Evolutionary conservation across 35 echinoderm and acorn worm species (phyloP).

Genomic region (Diadema setosum): DNA sequence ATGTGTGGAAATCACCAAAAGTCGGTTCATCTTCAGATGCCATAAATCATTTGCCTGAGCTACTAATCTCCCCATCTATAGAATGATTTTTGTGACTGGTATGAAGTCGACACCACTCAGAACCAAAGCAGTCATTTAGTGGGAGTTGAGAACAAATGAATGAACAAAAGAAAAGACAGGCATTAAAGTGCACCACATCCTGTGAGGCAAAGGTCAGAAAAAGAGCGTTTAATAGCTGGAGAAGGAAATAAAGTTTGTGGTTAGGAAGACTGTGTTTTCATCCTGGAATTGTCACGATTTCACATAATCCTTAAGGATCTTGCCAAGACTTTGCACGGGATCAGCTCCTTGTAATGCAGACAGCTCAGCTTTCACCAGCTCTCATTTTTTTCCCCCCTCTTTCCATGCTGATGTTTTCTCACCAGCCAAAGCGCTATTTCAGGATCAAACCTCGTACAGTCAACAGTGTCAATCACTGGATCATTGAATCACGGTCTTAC

Average conservation of each 20-base stretch:
- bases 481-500: constrained; percentile 10
- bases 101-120: too few species aligned
- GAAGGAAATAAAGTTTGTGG: background rate
- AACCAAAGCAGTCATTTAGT: too few species aligned
- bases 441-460: background rate
- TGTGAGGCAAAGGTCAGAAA: background rate
- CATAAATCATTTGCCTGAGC: too few species aligned
- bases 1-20: too few species aligned
- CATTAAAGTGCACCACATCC: constrained; percentile 19
- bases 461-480: background rate
- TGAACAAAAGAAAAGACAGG: too few species aligned
- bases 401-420: too few species aligned
- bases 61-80: too few species aligned
- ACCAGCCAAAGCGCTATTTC: constrained; percentile 10
- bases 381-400: background rate
- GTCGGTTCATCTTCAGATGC: too few species aligned
- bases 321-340: constrained; percentile 9
- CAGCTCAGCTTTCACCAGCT: background rate
- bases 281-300: constrained; percentile 4
- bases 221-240: too few species aligned
- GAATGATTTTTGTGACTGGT: too few species aligned
- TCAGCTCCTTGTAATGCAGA: background rate
- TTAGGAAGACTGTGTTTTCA: background rate
- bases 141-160: too few species aligned
- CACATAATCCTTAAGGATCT: constrained; percentile 4